Evolutionary conservation across 1,140 invertebrate species (phyloP), one percentile per base, ranked within the genome.

Genomic region (Pemphigus obesinymphae): DNA sequence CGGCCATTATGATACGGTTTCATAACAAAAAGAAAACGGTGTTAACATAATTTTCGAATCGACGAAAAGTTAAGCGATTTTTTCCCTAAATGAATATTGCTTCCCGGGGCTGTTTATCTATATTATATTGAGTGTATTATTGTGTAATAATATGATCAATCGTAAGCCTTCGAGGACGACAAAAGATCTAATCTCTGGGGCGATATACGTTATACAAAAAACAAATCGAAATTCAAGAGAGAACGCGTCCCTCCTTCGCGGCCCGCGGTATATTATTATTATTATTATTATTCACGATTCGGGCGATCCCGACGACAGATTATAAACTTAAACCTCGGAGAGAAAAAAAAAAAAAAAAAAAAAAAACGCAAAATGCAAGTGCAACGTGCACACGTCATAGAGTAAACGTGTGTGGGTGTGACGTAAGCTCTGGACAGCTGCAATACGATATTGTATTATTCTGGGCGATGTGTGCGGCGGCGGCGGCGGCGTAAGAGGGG

Each of bases 401-500:
- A 23, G 34, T 34, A 20, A 37, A n/a, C 29, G n/a, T 37, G 55
- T 26, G 76, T 45, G 76, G 34, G 55, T 80, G 76, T 80, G 76
- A 80, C 76, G 76, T 80, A 80, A 80, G 55, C 76, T 63, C 61
- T 80, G 45, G 34, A 43, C 76, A 80, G 76, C 76, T 80, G 76
- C 76, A 80, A 37, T 80, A 61, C 26, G 23, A 80, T 45, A 45
- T 23, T 78, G 11, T 55, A 50, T 50, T n/a, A 50, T 76, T 8
- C 76, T 80, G 63, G 55, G 40, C 20, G 53, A 80, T 29, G 43
- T 17, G n/a, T n/a, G n/a, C n/a, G n/a, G n/a, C n/a, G n/a, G n/a
- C n/a, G n/a, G n/a, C n/a, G n/a, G n/a, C n/a, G 17, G 26, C 0
- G n/a, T 23, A n/a, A 17, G 50, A 48, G 45, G 76, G 76, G 76